These are phyloP conservation scores for Ricordea florida DNA, from an alignment of 92 coral and sea anemone genomes.

Conservation along the genomic window DNA sequence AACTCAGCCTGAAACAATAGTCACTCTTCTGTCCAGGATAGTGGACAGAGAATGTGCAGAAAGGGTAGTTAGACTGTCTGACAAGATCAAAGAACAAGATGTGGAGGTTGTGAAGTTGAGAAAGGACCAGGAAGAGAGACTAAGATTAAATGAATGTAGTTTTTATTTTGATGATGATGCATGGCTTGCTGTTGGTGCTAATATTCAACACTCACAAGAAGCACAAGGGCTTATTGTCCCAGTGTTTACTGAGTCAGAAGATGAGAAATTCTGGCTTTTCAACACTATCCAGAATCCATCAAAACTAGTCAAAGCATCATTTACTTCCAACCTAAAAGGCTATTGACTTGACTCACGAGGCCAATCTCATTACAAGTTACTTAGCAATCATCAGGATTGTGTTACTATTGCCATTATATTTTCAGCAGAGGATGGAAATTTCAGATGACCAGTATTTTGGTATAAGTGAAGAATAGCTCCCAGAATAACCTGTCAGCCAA, in stretches of 20 bases:
- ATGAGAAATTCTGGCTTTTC: conserved; percentile 56
- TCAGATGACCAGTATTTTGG: background rate
- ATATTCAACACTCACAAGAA: background rate
- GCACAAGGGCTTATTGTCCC: too few species aligned
- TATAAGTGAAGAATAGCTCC: too few species aligned
- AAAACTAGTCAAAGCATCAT: background rate
- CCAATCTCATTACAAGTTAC: background rate
- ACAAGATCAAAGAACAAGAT: conserved; percentile 9
- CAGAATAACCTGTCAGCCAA: too few species aligned
- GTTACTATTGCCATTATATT: conserved; percentile 22
- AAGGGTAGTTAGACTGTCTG: conserved; percentile 20
- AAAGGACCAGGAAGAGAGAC: conserved; percentile 27
- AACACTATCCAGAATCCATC: conserved; percentile 24
- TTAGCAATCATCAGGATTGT: background rate
- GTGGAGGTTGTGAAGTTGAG: conserved; percentile 38
- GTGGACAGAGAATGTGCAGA: conserved; percentile 5
- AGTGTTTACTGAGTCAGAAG: too few species aligned
- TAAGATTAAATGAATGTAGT: conserved; percentile 11
- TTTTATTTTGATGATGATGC: conserved; percentile 33
- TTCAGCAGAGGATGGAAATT: too few species aligned
- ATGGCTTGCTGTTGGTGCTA: conserved; percentile 46
- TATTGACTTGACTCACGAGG: too few species aligned
- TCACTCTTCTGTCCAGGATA: background rate
- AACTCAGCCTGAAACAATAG: background rate
- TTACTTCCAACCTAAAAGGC: too few species aligned